Conservation (phyloP, 1,140 invertebrate species). For the Drosophila bifasciata region DNA sequence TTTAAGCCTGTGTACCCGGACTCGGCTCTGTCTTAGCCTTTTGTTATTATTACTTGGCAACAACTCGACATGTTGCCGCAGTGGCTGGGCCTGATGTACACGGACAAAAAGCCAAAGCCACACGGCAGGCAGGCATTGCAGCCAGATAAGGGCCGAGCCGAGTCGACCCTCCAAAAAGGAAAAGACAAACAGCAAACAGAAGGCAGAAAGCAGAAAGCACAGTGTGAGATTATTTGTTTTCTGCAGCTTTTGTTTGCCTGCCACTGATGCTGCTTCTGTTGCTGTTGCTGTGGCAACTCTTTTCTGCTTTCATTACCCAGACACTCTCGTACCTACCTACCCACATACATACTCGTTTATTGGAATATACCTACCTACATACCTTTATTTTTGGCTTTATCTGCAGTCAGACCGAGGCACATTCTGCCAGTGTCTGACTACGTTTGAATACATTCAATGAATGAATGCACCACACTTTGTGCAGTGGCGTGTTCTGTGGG, state of each 20-base stretch:
- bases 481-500: not conserved
- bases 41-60: conserved; percentile 77
- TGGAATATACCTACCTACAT: not conserved
- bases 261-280: conserved; percentile 7
- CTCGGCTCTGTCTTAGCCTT: conserved; percentile 44
- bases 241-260: conserved; percentile 73
- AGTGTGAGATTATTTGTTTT: conserved; percentile 72
- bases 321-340: not conserved
- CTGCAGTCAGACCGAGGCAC: conserved; percentile 46
- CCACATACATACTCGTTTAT: no score
- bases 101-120: conserved; percentile 40
- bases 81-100: conserved; percentile 55
- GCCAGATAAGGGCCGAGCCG: conserved; percentile 43
- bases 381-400: conserved; percentile 31
- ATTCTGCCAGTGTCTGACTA: conserved; percentile 28
- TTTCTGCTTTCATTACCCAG: conserved; percentile 33
- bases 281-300: conserved; percentile 24
- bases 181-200: conserved; percentile 51
- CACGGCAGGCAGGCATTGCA: conserved; percentile 38
- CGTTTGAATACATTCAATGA: conserved; percentile 26
- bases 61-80: conserved; percentile 78
- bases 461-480: conserved; percentile 17
- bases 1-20: conserved; percentile 40
- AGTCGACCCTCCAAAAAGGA: conserved; percentile 46
- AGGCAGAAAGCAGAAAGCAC: conserved; percentile 33